phyloP scores from a whole-genome alignment of 2,113 vertebrate species.

The Neolamprologus falcicula region DNA sequence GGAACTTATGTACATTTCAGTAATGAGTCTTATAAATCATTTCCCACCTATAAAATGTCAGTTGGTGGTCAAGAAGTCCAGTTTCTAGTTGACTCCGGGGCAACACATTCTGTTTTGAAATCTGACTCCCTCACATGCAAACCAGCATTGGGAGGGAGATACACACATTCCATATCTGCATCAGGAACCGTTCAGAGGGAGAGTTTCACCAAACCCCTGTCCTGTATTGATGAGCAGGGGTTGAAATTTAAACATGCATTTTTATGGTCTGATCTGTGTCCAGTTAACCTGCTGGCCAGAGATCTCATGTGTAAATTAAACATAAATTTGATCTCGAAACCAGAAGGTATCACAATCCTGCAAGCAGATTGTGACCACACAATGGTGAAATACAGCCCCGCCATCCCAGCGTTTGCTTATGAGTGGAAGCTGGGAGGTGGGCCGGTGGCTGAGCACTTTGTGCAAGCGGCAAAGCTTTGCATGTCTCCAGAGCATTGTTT shows the following conservation, averaged over 20 bases:
- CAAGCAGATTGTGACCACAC: neutral
- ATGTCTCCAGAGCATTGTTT: neutral
- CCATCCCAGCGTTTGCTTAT: accelerated
- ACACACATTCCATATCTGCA: no score
- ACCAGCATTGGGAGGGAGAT: no score
- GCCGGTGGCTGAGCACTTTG: neutral
- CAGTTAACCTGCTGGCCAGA: neutral
- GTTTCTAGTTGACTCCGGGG: no score
- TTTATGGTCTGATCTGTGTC: neutral
- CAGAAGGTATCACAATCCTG: neutral
- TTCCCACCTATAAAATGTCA: no score
- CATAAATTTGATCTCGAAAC: accelerated
- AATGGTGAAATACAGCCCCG: neutral
- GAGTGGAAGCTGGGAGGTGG: neutral
- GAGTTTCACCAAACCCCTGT: no score
- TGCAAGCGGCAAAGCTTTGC: neutral
- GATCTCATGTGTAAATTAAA: neutral
- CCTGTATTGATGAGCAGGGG: neutral
- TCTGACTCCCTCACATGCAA: no score
- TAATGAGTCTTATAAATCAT: no score
- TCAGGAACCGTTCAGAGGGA: no score
- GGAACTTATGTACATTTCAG: no score
- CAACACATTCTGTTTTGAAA: no score
- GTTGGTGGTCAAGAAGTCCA: no score
- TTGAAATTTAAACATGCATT: accelerated